Percentiles rank a stretch among this genome's conserved stretches.
phyloP scores from a whole-genome alignment of 2,797 vertebrate species.

The Botia almorhae region DNA sequence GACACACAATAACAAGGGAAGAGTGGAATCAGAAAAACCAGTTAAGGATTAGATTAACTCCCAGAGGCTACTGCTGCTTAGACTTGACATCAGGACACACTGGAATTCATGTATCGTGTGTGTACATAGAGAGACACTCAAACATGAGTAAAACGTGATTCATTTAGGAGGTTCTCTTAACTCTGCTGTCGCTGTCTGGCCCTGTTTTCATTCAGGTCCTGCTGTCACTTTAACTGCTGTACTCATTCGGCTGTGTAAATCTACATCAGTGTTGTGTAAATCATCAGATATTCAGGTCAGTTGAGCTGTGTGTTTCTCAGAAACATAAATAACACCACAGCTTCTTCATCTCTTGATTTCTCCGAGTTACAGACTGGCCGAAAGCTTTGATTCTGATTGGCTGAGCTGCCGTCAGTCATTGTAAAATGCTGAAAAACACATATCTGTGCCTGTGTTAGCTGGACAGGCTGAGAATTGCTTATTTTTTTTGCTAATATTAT shows the following conservation, averaged over 20 bases:
- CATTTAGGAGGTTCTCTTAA: not conserved
- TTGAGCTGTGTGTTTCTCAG: not conserved
- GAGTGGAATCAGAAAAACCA: too few species aligned
- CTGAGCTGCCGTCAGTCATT: too few species aligned
- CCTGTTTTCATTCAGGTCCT: not conserved
- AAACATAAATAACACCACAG: not conserved
- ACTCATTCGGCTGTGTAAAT: constrained; percentile 11
- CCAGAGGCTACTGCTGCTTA: not conserved
- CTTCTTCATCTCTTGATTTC: not conserved
- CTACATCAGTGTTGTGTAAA: constrained; percentile 5
- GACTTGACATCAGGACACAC: not conserved
- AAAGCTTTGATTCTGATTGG: too few species aligned
- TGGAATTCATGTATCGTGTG: not conserved
- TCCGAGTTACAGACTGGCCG: not conserved
- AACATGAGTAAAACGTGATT: too few species aligned
- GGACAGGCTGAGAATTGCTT: too few species aligned
- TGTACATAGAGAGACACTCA: not conserved
- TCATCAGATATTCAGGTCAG: not conserved
- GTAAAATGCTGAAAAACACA: too few species aligned
- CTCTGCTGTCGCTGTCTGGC: not conserved
- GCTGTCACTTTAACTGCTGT: not conserved
- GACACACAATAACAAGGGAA: too few species aligned
- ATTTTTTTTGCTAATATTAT: too few species aligned
- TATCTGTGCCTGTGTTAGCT: too few species aligned
- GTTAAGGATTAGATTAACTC: not conserved